Conservation (phyloP, 1,140 invertebrate genomes). For the Eupristina koningsbergeri region DNA sequence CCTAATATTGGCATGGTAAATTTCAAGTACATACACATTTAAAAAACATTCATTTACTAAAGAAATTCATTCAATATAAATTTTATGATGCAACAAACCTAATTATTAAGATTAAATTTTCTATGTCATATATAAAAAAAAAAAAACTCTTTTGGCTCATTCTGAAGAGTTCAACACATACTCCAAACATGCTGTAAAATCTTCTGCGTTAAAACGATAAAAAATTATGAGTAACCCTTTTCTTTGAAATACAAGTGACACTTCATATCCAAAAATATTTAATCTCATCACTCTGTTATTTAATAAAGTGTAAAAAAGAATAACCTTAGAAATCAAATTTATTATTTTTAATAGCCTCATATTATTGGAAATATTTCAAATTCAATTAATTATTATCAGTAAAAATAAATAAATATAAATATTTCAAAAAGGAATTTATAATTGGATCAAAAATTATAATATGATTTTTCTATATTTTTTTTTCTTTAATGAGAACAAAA, state of each 20-base stretch:
- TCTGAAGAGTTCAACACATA: neutral
- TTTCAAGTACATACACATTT: too few relatives aligned
- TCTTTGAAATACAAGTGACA: neutral
- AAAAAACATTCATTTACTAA: neutral
- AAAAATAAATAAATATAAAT: too few relatives aligned
- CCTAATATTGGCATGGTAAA: too few relatives aligned
- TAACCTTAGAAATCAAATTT: neutral
- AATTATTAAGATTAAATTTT: neutral
- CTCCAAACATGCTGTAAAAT: neutral
- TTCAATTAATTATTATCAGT: too few relatives aligned
- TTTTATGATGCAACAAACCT: neutral
- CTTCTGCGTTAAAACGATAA: neutral
- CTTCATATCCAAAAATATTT: neutral
- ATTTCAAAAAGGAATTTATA: too few relatives aligned
- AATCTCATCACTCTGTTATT: neutral
- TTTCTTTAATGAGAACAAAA: too few relatives aligned
- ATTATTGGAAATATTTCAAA: too few relatives aligned
- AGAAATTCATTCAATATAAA: too few relatives aligned
- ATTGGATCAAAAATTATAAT: too few relatives aligned
- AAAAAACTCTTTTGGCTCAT: neutral
- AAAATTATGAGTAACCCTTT: neutral
- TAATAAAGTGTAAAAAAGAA: neutral
- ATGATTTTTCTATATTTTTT: too few relatives aligned
- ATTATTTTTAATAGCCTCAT: neutral
- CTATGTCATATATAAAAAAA: neutral